Conservation (phyloP, 2,888 invertebrate genomes). For the Heteromyza rotundicornis region DNA sequence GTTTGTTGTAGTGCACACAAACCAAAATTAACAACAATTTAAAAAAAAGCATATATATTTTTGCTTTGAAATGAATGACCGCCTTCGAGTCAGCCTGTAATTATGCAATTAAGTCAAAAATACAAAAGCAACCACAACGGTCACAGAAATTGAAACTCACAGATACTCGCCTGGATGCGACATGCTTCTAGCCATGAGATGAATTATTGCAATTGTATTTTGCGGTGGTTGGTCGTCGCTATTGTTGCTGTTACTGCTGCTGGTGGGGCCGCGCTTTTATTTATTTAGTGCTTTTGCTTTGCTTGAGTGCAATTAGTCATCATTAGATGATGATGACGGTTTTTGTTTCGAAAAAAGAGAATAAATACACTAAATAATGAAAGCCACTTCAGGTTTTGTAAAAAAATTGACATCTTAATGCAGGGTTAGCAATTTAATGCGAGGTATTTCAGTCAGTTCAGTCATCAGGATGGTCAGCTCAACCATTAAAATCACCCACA, state of each 20-base stretch:
- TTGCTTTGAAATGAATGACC: background rate
- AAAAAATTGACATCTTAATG: too few species aligned
- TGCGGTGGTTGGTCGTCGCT: background rate
- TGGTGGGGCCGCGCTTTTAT: constrained; percentile 14
- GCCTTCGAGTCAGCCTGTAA: constrained; percentile 9
- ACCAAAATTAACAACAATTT: too few species aligned
- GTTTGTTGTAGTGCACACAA: too few species aligned
- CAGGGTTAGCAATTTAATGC: too few species aligned
- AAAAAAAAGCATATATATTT: background rate
- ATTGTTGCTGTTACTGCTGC: background rate
- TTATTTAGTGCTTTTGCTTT: background rate
- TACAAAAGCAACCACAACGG: background rate
- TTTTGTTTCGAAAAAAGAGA: too few species aligned
- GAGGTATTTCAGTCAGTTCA: too few species aligned
- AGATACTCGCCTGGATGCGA: background rate
- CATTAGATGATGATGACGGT: too few species aligned
- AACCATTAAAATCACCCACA: too few species aligned
- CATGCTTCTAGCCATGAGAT: background rate
- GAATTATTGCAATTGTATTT: background rate
- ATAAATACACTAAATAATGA: too few species aligned
- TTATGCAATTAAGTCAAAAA: constrained; percentile 12
- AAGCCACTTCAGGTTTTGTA: too few species aligned
- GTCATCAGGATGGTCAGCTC: too few species aligned
- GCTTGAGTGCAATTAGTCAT: constrained; percentile 3
- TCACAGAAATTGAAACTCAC: background rate